Percentiles rank a stretch among this genome's conserved stretches.
Evolutionary conservation across 64 coral and sea anemone genomes (phyloP).

Genomic region (Hydrozoanthus tunicans): DNA sequence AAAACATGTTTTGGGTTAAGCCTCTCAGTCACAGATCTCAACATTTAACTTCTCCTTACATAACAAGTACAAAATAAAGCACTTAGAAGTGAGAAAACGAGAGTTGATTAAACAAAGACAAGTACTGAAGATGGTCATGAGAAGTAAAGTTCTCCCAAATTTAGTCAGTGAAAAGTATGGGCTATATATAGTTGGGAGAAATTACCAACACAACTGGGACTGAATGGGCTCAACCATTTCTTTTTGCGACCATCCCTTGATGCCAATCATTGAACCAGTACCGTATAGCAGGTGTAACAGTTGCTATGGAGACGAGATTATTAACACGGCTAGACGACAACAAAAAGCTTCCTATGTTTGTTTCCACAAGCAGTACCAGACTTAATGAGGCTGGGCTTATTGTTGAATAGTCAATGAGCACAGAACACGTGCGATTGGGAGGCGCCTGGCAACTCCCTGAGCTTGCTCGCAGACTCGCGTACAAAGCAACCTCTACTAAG

Average conservation of each 20-base stretch:
- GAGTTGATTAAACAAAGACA: too few species aligned
- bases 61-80: too few species aligned
- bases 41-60: too few species aligned
- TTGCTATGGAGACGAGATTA: conserved; percentile 16
- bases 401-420: conserved; percentile 59
- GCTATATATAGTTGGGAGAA: neutral
- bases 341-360: conserved; percentile 40
- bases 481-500: neutral
- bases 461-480: neutral
- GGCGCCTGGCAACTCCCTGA: conserved; percentile 27
- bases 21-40: too few species aligned
- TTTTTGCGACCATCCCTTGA: neutral
- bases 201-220: neutral
- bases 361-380: conserved; percentile 27
- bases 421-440: conserved; percentile 43
- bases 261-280: neutral
- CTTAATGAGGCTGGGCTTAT: conserved; percentile 41
- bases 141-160: too few species aligned
- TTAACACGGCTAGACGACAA: neutral
- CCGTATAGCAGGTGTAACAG: conserved; percentile 9
- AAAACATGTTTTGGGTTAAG: too few species aligned
- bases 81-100: too few species aligned
- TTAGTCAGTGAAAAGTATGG: too few species aligned
- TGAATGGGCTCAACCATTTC: too few species aligned
- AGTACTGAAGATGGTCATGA: too few species aligned